Evolutionary conservation across 2,113 vertebrate species (phyloP).

Genomic region (Pollimyrus isidori): DNA sequence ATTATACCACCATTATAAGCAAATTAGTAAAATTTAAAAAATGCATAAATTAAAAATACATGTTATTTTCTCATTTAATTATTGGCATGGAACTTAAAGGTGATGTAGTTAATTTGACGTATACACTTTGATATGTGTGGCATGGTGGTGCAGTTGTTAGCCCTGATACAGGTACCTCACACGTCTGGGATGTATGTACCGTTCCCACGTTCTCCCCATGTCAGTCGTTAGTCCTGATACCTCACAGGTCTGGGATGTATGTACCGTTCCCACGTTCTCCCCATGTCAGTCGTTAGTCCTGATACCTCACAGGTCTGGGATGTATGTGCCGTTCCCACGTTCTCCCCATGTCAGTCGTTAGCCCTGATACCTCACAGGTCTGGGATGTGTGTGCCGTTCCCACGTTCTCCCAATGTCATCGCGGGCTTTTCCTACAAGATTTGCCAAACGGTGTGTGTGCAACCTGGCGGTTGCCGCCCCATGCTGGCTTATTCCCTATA

Average conservation of each 20-base stretch:
- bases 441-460: not conserved
- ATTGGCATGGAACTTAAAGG: not conserved
- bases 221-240: too few relatives aligned
- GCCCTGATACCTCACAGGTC: not conserved
- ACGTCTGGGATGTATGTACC: too few relatives aligned
- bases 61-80: not conserved
- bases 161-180: too few relatives aligned
- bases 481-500: not conserved
- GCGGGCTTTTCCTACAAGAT: not conserved
- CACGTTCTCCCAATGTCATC: not conserved
- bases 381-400: not conserved
- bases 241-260: too few relatives aligned
- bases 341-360: not conserved
- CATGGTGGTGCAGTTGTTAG: not conserved
- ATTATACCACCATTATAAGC: not conserved
- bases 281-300: too few relatives aligned
- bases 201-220: too few relatives aligned
- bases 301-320: too few relatives aligned
- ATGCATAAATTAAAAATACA: not conserved
- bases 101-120: not conserved
- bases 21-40: not conserved
- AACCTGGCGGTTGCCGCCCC: not conserved
- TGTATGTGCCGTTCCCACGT: too few relatives aligned
- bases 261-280: too few relatives aligned
- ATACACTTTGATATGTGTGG: not conserved